Conservation (phyloP, 2,888 invertebrate genomes). For the Brachycybe producta region DNA sequence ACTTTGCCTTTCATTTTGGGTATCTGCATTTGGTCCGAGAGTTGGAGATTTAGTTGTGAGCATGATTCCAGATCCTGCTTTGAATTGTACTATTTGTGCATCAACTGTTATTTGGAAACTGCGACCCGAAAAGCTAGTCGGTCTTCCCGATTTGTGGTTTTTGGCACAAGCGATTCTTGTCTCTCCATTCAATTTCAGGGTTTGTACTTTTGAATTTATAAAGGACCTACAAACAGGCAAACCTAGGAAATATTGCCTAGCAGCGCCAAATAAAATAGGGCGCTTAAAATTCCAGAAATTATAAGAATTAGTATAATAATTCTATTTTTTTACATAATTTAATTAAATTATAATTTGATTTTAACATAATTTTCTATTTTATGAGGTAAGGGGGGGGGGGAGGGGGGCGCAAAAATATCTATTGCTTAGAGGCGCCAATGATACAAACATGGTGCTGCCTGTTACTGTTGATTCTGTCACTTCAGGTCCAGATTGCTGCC, state of each 20-base stretch:
- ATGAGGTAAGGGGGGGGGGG: too few relatives aligned
- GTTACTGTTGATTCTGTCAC: constrained; percentile 12
- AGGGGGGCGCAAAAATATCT: too few relatives aligned
- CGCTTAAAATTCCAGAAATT: too few relatives aligned
- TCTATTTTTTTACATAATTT: too few relatives aligned
- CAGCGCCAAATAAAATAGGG: too few relatives aligned
- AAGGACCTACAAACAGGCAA: too few relatives aligned
- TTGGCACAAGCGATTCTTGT: constrained; percentile 10
- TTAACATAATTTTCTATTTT: too few relatives aligned
- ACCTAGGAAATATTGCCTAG: too few relatives aligned
- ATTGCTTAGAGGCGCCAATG: too few relatives aligned
- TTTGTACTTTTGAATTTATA: constrained; percentile 2
- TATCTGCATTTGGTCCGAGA: constrained; percentile 18
- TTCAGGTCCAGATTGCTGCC: constrained; percentile 42
- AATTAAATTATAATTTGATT: not conserved
- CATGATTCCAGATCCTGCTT: constrained; percentile 12
- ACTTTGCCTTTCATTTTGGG: constrained; percentile 18
- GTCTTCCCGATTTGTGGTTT: constrained; percentile 15
- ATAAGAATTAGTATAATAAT: too few relatives aligned
- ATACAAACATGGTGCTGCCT: too few relatives aligned
- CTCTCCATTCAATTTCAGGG: constrained; percentile 6
- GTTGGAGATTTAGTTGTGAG: constrained; percentile 13
- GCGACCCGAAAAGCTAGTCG: constrained; percentile 7
- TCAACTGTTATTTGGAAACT: constrained; percentile 10
- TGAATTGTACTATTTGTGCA: constrained; percentile 11